Base-by-base conservation (phyloP, 2,888 invertebrate species). In the Cryptocephalus moraei region DNA sequence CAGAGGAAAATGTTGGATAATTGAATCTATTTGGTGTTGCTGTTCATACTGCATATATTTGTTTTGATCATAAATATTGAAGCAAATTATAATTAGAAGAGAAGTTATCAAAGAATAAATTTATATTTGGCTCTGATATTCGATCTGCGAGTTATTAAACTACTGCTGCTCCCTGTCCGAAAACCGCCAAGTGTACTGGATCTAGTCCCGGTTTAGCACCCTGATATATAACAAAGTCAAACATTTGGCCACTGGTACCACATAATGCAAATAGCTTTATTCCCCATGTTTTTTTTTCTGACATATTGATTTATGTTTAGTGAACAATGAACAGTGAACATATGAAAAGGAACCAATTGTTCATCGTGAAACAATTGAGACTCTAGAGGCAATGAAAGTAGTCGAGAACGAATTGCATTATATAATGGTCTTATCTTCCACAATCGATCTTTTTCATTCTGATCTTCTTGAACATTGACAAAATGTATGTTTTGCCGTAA, bases 61-160 rank as follows among this genome's bases (percentile, higher is more conserved):
- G 11, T 40, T 31, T 41, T 1, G 33, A 9, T 34, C 34, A 9
- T n/a, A 34, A 34, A 34, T 34, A 34, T n/a, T 34, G 34, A 34
- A 34, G 34, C 9, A 34, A 9, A 34, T 34, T 34, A 34, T 34
- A 34, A 34, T 34, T 34, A 9, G 34, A 34, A n/a, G n/a, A 34
- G n/a, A 9, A 34, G 34, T 34, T 34, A 34, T 34, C n/a, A n/a
- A 34, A 34, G n/a, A 9, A 50, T 12, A 56, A 36, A 43, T 43
- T 38, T 9, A 45, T 12, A 45, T 48, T 48, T 31, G 14, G 43
- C 34, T 47, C 43, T 2, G 41, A 31, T 8, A 54, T 45, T 8
- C 33, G 32, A 14, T 45, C 41, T 14, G 33, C 13, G 1, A 45
- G 12, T 11, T 45, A 39, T 11, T 12, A 33, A 14, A 45, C 40